Base-by-base conservation (phyloP, 2,888 invertebrate species). In the Mythimna pallens region DNA sequence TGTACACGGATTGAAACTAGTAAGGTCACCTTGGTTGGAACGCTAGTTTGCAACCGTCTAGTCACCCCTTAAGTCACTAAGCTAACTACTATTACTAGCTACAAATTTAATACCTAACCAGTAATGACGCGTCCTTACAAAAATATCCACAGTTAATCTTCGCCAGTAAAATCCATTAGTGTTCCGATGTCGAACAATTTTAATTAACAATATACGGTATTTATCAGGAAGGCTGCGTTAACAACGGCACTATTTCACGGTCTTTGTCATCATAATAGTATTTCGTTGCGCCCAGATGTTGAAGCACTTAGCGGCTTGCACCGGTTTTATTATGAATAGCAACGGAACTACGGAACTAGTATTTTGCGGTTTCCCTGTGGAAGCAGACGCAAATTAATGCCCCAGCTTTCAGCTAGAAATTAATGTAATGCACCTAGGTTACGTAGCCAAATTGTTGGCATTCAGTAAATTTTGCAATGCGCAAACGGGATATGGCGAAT, bases 381-480 rank as follows among this genome's bases (percentile, higher is more conserved):
- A 94, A 92, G 92, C 92, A 93, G 94, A 93, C 95, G 91, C 95
- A 94, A 96, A 96, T 95, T 95, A 95, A 95, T 95, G 94, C 92
- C 92, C 91, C 90, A 89, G 94, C 94, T 95, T 94, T 95, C 94
- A 94, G 94, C 95, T 94, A 89, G 92, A 94, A 94, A 95, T 95
- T 95, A 96, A 95, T 96, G 95, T 95, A 95, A 96, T 95, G 95
- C 94, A 95, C 95, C 94, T 91, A 93, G 93, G 94, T 93, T 93
- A 94, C 93, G 92, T 90, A 90, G 94, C 93, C 93, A 93, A 94
- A 94, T 93, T 94, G 95, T 93, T 92, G 91, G 93, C 92, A 90
- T 93, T 93, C 93, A 92, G 91, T 92, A 92, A 93, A 94, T 94
- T 93, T 92, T 90, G 89, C 87, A 88, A 86, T 87, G 84, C 84